A percentile compares a stretch with the other conserved stretches of the same genome.
These are phyloP conservation scores for Tolypeutes matacus DNA, from an alignment of 2,797 vertebrate genomes.

Conservation along the genomic window DNA sequence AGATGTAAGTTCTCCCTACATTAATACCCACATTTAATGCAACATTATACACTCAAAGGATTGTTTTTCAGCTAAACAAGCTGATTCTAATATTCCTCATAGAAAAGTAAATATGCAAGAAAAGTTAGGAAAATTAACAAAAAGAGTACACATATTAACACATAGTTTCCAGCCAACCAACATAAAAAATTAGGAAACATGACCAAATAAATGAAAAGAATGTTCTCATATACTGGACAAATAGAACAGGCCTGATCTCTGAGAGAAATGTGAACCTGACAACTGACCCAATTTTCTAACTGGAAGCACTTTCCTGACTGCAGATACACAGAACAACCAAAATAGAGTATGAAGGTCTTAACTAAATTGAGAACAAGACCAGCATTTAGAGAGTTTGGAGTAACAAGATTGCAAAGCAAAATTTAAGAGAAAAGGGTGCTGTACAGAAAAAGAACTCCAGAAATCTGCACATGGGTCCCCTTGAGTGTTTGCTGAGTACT, in stretches of 20 bases:
- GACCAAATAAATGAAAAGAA: neutral
- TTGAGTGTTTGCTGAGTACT: neutral
- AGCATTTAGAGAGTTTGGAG: neutral
- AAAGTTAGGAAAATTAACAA: neutral
- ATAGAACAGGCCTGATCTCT: neutral
- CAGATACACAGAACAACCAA: neutral
- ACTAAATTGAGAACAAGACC: neutral
- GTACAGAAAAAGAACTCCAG: neutral
- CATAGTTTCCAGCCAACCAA: neutral
- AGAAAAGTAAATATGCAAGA: slow-evolving; percentile 15
- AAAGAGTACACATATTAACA: neutral
- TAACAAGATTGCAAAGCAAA: neutral
- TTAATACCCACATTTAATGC: neutral
- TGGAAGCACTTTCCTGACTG: neutral
- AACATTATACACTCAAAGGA: neutral
- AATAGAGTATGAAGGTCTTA: neutral
- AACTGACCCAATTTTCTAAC: neutral
- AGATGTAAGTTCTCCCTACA: neutral
- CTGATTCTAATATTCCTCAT: neutral
- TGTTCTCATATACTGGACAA: neutral
- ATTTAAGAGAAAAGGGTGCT: neutral
- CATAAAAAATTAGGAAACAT: neutral
- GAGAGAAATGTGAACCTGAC: neutral
- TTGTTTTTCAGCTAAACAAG: neutral
- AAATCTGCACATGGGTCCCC: neutral